Percentiles rank a stretch among this genome's conserved stretches.
Conservation (phyloP, 1,140 invertebrate genomes). For the Sarcophaga peregrina region DNA sequence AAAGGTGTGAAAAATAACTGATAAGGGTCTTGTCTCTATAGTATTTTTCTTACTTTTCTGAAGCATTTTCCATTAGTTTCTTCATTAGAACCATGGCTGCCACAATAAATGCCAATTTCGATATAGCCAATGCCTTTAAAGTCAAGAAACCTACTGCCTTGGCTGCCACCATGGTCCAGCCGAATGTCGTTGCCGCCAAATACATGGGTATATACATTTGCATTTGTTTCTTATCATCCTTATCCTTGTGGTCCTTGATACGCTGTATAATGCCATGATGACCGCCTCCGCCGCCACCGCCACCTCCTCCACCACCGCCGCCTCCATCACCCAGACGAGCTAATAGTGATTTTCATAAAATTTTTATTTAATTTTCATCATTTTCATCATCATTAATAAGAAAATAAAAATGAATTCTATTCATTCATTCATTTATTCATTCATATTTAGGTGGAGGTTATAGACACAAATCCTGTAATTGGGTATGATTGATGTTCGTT, state of each 20-base stretch:
- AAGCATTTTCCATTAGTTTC: slow-evolving; percentile 69
- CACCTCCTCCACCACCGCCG: slow-evolving; percentile 44
- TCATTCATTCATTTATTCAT: no score
- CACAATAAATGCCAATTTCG: slow-evolving; percentile 72
- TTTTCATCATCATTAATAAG: no score
- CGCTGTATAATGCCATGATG: slow-evolving; percentile 53
- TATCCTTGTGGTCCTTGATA: slow-evolving; percentile 48
- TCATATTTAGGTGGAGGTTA: no score
- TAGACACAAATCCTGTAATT: not conserved
- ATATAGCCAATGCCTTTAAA: slow-evolving; percentile 72
- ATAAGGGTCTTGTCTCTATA: no score
- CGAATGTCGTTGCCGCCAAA: slow-evolving; percentile 73
- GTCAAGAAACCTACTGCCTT: slow-evolving; percentile 71
- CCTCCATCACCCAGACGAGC: slow-evolving; percentile 46
- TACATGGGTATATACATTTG: slow-evolving; percentile 72
- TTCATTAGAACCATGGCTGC: slow-evolving; percentile 71
- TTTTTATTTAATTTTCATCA: not conserved
- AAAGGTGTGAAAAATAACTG: not conserved
- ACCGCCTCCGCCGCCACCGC: slow-evolving; percentile 68
- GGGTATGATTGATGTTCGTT: slow-evolving; percentile 3
- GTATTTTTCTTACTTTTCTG: slow-evolving; percentile 56
- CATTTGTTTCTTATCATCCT: slow-evolving; percentile 69
- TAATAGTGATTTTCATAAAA: not conserved
- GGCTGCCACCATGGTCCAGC: slow-evolving; percentile 70
- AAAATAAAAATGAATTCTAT: no score